phyloP scores from a whole-genome alignment of 37 sponge, comb jelly and placozoan species.

The Chondrilla cf. caribensis region DNA sequence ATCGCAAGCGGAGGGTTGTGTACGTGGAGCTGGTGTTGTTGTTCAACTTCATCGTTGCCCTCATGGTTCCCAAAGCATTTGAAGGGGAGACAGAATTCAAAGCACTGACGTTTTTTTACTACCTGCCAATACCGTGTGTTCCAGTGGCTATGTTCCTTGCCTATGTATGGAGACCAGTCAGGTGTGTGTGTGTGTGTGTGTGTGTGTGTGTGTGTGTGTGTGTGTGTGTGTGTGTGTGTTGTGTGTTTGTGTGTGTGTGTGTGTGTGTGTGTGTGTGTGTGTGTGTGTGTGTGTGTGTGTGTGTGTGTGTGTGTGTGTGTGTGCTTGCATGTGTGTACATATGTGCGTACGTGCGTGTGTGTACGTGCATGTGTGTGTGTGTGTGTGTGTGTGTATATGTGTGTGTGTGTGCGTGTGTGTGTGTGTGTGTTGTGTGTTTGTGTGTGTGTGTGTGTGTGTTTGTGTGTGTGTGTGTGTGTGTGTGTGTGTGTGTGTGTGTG shows the following conservation, averaged over 20 bases:
- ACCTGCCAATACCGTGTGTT: too few species aligned
- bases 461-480: conserved; percentile 9
- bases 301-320: too few species aligned
- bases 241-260: conserved; percentile 10
- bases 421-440: too few species aligned
- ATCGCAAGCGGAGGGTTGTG: too few species aligned
- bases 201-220: neutral
- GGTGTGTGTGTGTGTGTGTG: too few species aligned
- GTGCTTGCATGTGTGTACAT: neutral
- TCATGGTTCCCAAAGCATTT: too few species aligned
- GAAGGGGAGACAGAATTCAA: too few species aligned
- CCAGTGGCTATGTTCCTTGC: too few species aligned
- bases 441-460: neutral
- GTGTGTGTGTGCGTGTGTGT: conserved; percentile 6
- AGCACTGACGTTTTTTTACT: too few species aligned
- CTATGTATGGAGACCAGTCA: too few species aligned
- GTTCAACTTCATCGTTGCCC: too few species aligned
- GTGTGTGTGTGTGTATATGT: conserved; percentile 12
- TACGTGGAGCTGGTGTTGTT: too few species aligned
- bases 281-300: conserved; percentile 21
- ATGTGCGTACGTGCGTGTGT: neutral
- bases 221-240: conserved; percentile 14
- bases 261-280: conserved; percentile 1
- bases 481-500: conserved; percentile 2
- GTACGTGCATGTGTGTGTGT: conserved; percentile 3